Percentiles rank a stretch among this genome's conserved stretches.
These are phyloP conservation scores for Cecidostiba fungosa DNA, from an alignment of 2,888 invertebrate genomes.

Conservation along the genomic window DNA sequence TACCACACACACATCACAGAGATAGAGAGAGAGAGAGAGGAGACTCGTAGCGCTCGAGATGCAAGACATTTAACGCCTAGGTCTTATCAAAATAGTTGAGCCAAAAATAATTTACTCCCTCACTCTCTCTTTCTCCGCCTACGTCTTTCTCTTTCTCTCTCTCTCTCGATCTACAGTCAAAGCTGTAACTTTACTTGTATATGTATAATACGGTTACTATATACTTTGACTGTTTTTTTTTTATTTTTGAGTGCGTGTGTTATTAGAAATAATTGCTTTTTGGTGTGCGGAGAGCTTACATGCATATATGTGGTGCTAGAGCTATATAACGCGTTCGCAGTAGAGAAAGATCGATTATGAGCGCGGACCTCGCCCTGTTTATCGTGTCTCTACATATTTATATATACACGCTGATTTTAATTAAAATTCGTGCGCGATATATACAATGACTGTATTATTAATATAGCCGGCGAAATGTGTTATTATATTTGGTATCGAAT, in stretches of 20 bases:
- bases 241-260: too few relatives aligned
- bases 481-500: neutral
- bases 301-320: neutral
- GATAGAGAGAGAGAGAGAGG: conserved; percentile 16
- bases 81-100: conserved; percentile 50
- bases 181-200: neutral
- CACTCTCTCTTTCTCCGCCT: conserved; percentile 15
- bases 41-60: neutral
- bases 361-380: neutral
- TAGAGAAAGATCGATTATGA: neutral
- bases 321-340: neutral
- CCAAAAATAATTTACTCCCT: conserved; percentile 50
- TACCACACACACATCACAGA: neutral
- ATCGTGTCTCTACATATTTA: neutral
- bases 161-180: neutral
- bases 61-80: conserved; percentile 50
- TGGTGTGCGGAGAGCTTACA: neutral
- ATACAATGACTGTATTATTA: neutral
- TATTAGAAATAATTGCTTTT: neutral
- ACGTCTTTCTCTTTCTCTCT: neutral
- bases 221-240: too few relatives aligned
- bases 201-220: neutral
- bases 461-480: neutral
- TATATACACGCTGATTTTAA: neutral
- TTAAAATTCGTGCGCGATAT: neutral